Evolutionary conservation across 2,888 invertebrate genomes (phyloP), one percentile per base, ranked within the genome.

Genomic region (Hydraecia micacea): DNA sequence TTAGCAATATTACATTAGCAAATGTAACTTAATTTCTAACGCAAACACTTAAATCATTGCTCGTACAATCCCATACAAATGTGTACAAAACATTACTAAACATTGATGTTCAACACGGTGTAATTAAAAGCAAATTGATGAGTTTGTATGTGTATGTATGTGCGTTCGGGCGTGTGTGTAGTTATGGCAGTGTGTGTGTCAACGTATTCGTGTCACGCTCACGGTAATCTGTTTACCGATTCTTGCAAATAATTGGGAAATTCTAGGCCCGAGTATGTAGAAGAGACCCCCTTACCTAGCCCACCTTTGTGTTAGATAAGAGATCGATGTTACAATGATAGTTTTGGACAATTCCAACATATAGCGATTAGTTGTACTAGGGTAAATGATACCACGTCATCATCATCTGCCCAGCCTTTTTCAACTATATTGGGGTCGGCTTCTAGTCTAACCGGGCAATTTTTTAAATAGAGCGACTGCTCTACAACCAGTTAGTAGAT

Each of bases 231-330:
- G 88, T 91, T 91, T 90, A 91, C 90, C 84, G 86, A 91, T 90
- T 89, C 89, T 81, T 81, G 85, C 86, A 88, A 92, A 92, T 92
- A 88, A 92, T 92, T 92, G 90, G 77, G 86, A 76, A 86, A 88
- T 87, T 89, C 89, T 79, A 87, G 87, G 67, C 85, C 84, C 85
- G 42, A 74, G 79, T 69, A 68, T 36, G 18, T 49, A 49, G 42
- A 18, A 25, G 25, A 68, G 79, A 83, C 79, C 71, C 79, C 71
- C 39, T 58, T 55, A 55, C 52, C 55, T 49, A 75, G 58, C n/a
- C 70, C 83, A 80, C 85, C 81, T 78, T 68, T 65, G 36, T 55
- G 67, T 49, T 21, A 28, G 79, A 81, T 62, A 72, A 55, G 6
- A 58, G 9, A 25, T 73, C 75, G 66, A 77, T 58, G 81, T 84